Base-by-base conservation (phyloP, 2,888 invertebrate genomes). In the Eumacrocentrus americanus region DNA sequence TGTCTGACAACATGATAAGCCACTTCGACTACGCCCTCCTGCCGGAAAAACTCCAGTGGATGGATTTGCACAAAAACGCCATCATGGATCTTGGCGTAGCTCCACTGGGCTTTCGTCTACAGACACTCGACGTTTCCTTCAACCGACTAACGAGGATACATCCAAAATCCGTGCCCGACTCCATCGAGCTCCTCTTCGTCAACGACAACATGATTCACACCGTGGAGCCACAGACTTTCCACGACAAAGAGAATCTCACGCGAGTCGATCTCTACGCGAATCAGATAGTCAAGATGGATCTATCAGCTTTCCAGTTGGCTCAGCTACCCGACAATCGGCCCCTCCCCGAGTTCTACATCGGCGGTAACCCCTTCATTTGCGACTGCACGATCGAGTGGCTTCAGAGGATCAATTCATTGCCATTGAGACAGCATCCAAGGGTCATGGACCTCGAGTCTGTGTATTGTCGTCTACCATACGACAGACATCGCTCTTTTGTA, bases 331-430 rank as follows among this genome's bases (percentile, higher is more conserved):
- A 88, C 60, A 88, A 89, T 65, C 86, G 89, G 61, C 84, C 89
- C 56, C 83, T 94, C 68, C 94, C 95, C 11, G 92, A 94, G 82
- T 94, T 96, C 83, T 94, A 93, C 81, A 92, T 96, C 65, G 94
- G 93, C 37, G 94, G 93, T 55, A 97, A 97, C 84, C 96, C 95
- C 37, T 94, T 95, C 79, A 90, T 92, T 73, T 97, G 96, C 78
- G 94, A 95, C 81, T 97, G 96, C 84, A 93, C 92, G 70, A 94
- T 95, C 88, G 95, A 95, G 79, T 97, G 96, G 96, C 82, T 96
- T 74, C 94, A 95, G 80, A 86, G 94, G 72, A 92, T 95, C 79
- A 94, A 95, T 81, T 90, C 91, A 79, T 83, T 91, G 70, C 89
- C 91, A 73, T 84, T 94, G 57, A 84, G 93, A 59, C 93, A 94